Base-by-base conservation (phyloP, 2,888 invertebrate species). In the Sesia bembeciformis region DNA sequence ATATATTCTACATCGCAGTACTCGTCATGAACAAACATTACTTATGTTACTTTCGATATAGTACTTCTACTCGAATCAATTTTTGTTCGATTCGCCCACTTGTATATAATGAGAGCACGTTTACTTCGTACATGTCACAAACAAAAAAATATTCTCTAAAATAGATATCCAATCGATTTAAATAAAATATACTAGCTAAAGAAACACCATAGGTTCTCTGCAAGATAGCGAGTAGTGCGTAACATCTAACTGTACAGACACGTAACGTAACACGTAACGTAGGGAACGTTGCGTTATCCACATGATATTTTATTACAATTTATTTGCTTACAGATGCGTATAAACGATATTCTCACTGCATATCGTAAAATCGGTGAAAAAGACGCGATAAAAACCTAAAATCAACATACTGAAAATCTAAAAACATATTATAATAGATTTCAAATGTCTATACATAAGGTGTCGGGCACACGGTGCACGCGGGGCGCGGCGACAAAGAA, bases 361-460 rank as follows among this genome's bases (percentile, higher is more conserved):
- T 78, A 80, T 78, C 76, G 74, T 81, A 78, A 79, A 81, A 79
- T 76, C 76, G 78, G 82, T 86, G 86, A 86, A 85, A 84, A 86
- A 84, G 73, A 85, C 76, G 85, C 84, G 74, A 79, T 81, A 81
- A 79, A 84, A 87, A 87, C 84, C 78, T 86, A 86, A 87, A 86
- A 76, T 83, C 72, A 84, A 86, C 85, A 80, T 86, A 87, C 81
- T 81, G 86, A 86, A 86, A 84, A 75, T 87, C 86, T 86, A 85
- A 87, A 87, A 87, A 86, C 87, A 88, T 86, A 87, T 85, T 84
- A 85, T 86, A 85, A 84, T 84, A 86, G 84, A 86, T 86, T 85
- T 85, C 80, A 83, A 86, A 87, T 80, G 87, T 88, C 88, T 86
- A 87, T 87, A 87, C 86, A 86, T 84, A 84, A 50, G 78, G 84